Evolutionary conservation across 1,140 invertebrate genomes (phyloP).

Genomic region (Cydia splendana): DNA sequence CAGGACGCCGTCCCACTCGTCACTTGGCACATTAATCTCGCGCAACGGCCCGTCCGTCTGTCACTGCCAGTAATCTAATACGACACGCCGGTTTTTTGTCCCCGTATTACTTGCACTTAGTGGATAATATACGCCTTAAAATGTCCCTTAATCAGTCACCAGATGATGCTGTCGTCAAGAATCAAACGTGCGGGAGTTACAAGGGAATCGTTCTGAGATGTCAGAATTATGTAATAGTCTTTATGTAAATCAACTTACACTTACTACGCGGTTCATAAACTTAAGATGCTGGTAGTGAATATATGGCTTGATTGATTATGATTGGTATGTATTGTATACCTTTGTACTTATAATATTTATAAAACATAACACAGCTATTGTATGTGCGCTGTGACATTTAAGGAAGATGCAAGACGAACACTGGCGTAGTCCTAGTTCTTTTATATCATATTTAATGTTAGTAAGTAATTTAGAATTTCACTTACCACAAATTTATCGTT

Average conservation of each 20-base stretch:
- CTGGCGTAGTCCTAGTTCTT: background rate
- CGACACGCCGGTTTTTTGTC: slow-evolving; percentile 75
- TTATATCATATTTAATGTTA: background rate
- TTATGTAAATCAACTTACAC: background rate
- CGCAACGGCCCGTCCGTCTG: slow-evolving; percentile 67
- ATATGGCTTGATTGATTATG: too few species aligned
- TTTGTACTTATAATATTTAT: too few species aligned
- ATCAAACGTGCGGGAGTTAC: slow-evolving; percentile 53
- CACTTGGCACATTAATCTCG: slow-evolving; percentile 76
- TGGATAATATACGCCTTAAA: slow-evolving; percentile 66
- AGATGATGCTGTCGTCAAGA: slow-evolving; percentile 53
- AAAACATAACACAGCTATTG: too few species aligned
- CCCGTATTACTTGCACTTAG: slow-evolving; percentile 65
- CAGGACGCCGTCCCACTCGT: slow-evolving; percentile 66
- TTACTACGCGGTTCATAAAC: too few species aligned
- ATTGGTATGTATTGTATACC: too few species aligned
- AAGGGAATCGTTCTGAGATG: slow-evolving; percentile 39
- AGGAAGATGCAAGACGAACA: too few species aligned
- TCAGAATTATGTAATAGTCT: background rate
- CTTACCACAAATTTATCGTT: slow-evolving; percentile 68
- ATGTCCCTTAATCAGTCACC: slow-evolving; percentile 63
- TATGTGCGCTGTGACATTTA: too few species aligned
- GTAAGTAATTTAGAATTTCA: slow-evolving; percentile 15
- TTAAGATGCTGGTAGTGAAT: too few species aligned
- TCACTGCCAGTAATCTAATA: slow-evolving; percentile 77